Conservation (phyloP, 2,888 invertebrate genomes). For the Trilocha varians region DNA sequence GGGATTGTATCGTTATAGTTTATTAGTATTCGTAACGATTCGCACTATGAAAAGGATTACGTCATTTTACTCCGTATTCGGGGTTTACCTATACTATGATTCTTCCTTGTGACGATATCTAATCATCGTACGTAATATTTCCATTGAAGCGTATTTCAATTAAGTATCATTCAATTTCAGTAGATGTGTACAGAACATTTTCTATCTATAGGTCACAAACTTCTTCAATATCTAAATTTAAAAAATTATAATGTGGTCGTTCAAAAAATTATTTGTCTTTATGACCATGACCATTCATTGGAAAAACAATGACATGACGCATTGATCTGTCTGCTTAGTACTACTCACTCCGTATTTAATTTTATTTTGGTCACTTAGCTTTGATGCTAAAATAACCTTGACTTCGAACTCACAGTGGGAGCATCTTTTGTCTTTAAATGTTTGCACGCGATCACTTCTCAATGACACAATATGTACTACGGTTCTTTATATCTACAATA, state of each 20-base stretch:
- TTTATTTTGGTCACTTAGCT: conserved; percentile 9
- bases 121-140: no score
- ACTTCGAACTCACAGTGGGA: conserved; percentile 10
- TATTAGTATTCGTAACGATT: conserved; percentile 31
- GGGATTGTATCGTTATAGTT: conserved; percentile 9
- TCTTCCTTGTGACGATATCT: neutral
- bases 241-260: no score
- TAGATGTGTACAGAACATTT: no score
- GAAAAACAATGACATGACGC: neutral
- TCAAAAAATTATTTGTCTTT: neutral
- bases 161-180: no score
- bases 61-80: conserved; percentile 19
- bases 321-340: no score
- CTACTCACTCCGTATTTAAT: neutral
- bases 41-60: conserved; percentile 23
- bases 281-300: neutral
- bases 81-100: conserved; percentile 6
- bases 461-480: conserved; percentile 6
- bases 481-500: no score
- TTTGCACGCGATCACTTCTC: conserved; percentile 19
- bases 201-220: no score
- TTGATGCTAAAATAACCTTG: conserved; percentile 20
- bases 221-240: no score
- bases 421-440: conserved; percentile 14
- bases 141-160: no score